Percentiles rank a stretch among this genome's conserved stretches.
These are phyloP conservation scores for Heterotilapia buettikoferi DNA, from an alignment of 2,113 vertebrate species.

Conservation along the genomic window DNA sequence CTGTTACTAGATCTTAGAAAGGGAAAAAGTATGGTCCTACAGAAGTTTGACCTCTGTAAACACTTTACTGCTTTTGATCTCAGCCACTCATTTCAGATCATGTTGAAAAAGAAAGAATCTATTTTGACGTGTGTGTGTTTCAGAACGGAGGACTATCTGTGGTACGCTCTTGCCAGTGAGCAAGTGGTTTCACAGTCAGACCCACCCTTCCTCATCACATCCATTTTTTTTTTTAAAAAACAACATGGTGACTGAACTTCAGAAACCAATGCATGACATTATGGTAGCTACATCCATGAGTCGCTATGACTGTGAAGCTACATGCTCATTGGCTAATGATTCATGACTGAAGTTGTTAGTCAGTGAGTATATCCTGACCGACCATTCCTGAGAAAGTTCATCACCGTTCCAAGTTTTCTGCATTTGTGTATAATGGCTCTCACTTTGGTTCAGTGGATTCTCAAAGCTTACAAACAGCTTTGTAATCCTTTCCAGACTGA, in stretches of 20 bases:
- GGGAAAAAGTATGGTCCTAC: neutral
- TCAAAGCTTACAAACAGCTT: neutral
- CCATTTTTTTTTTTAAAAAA: rapidly evolving
- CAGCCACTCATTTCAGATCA: neutral
- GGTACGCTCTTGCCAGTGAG: neutral
- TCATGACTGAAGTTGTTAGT: neutral
- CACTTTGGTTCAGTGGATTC: neutral
- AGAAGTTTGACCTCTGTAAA: neutral
- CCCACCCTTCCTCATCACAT: neutral
- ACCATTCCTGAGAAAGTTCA: neutral
- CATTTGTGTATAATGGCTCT: neutral
- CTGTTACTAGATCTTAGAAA: neutral
- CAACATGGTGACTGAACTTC: neutral
- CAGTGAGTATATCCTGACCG: neutral
- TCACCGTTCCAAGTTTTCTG: neutral
- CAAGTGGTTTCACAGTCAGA: neutral
- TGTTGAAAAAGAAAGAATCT: neutral
- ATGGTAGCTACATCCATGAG: neutral
- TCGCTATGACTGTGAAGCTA: neutral
- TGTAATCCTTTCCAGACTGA: neutral
- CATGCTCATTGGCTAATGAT: neutral
- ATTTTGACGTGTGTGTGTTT: neutral
- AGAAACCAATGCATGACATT: neutral
- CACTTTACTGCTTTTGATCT: neutral
- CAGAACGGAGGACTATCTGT: neutral